Evolutionary conservation across 2,888 invertebrate species (phyloP).

Genomic region (Erpobdella octoculata): DNA sequence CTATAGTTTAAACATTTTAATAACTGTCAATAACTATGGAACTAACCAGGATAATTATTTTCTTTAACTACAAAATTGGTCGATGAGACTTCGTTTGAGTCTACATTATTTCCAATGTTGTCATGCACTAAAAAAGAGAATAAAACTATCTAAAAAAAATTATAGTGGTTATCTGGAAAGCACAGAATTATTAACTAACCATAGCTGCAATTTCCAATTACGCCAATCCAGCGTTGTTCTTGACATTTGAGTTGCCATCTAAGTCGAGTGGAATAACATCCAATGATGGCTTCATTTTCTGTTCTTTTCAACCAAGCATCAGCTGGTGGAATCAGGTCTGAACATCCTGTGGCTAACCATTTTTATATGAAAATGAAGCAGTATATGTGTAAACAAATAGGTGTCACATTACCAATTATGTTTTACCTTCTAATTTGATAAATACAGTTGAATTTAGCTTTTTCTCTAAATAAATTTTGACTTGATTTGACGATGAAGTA

Average conservation of each 20-base stretch:
- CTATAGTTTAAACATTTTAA: too few species aligned
- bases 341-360: conserved; percentile 24
- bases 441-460: too few species aligned
- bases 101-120: too few species aligned
- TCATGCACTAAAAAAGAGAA: too few species aligned
- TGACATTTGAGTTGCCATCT: conserved; percentile 23
- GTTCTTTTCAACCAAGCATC: conserved; percentile 16
- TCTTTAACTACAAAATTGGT: too few species aligned
- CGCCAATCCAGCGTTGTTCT: conserved; percentile 15
- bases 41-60: too few species aligned
- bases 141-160: too few species aligned
- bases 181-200: background rate
- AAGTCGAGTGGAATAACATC: conserved; percentile 23
- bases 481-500: background rate
- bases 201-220: conserved; percentile 21
- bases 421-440: background rate
- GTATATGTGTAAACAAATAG: background rate
- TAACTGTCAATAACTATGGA: too few species aligned
- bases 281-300: conserved; percentile 16
- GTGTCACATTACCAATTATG: background rate
- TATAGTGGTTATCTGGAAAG: too few species aligned
- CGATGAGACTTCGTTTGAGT: too few species aligned
- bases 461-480: background rate
- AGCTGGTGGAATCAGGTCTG: conserved; percentile 14
- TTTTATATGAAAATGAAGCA: too few species aligned